A percentile compares a stretch with the other conserved stretches of the same genome.
Evolutionary conservation across 2,888 invertebrate genomes (phyloP).

Genomic region (Calliphora vomitoria): DNA sequence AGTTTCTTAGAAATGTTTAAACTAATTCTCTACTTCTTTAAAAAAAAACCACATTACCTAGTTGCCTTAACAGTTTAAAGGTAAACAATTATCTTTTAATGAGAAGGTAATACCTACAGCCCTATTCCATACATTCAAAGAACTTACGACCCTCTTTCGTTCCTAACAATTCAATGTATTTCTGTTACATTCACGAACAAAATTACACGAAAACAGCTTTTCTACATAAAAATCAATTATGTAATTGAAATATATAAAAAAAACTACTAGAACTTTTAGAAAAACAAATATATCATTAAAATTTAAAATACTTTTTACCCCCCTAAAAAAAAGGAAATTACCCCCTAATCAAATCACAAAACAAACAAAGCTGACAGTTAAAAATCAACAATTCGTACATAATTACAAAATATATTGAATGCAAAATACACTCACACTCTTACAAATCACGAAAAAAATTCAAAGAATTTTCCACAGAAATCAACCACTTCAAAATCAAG

Average conservation of each 20-base stretch:
- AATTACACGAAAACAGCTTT: neutral
- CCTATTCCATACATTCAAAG: no score
- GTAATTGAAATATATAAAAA: neutral
- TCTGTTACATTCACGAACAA: neutral
- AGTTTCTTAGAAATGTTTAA: no score
- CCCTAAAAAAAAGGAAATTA: constrained; percentile 50
- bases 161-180: neutral
- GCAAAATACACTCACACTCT: constrained; percentile 5
- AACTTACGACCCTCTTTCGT: neutral
- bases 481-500: constrained; percentile 65
- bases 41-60: no score
- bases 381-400: constrained; percentile 72
- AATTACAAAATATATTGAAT: constrained; percentile 59
- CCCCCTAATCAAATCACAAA: constrained; percentile 73
- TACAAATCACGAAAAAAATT: constrained; percentile 22
- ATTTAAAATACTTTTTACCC: constrained; percentile 39
- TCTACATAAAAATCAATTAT: constrained; percentile 25
- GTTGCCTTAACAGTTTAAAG: no score
- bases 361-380: constrained; percentile 72
- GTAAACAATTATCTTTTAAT: no score
- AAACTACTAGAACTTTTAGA: constrained; percentile 17
- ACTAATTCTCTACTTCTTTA: no score
- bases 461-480: constrained; percentile 68
- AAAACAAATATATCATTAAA: constrained; percentile 71
- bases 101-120: no score